Evolutionary conservation across 2,797 vertebrate genomes (phyloP), one percentile per base, ranked within the genome.

Genomic region (Dallia pectoralis): DNA sequence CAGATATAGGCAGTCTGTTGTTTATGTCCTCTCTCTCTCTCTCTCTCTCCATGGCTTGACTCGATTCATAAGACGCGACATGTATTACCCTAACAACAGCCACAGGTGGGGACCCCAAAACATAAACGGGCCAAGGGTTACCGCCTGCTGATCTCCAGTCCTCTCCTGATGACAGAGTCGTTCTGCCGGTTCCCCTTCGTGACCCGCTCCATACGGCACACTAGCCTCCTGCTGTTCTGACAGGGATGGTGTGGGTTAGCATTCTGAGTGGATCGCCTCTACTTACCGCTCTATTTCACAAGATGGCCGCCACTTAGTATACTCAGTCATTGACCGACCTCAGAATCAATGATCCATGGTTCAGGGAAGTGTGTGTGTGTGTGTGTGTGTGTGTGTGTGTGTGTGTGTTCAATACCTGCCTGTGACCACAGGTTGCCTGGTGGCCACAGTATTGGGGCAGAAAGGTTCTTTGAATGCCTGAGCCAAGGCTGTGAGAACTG

Each of bases 1-100:
- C 40, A 18, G 81, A 86, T 78, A 81, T 69, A 87, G 79, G 77
- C 72, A 78, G 72, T 85, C 82, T 85, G 87, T 86, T 82, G 79
- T 86, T 80, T n/a, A n/a, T n/a, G n/a, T n/a, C 33, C 33, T 36
- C 33, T 36, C 33, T 36, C 33, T 36, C 33, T 8, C 33, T 75
- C 77, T 71, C 78, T 62, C 67, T 30, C 68, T n/a, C 18, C 27
- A 0, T 29, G 72, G 81, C 76, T 78, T 51, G 79, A 77, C 76
- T 72, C 76, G 80, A 81, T 86, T 36, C 8, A 36, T 36, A n/a
- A n/a, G n/a, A n/a, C n/a, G n/a, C n/a, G n/a, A 12, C 83, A 85
- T 86, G 85, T 86, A 85, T 87, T 82, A 77, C 81, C 72, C 63
- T 80, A 77, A 80, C 74, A 79, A 47, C 36, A 44, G 33, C 11